Base-by-base conservation (phyloP, 2,797 vertebrate species). In the Hypotaenidia philippensis region DNA sequence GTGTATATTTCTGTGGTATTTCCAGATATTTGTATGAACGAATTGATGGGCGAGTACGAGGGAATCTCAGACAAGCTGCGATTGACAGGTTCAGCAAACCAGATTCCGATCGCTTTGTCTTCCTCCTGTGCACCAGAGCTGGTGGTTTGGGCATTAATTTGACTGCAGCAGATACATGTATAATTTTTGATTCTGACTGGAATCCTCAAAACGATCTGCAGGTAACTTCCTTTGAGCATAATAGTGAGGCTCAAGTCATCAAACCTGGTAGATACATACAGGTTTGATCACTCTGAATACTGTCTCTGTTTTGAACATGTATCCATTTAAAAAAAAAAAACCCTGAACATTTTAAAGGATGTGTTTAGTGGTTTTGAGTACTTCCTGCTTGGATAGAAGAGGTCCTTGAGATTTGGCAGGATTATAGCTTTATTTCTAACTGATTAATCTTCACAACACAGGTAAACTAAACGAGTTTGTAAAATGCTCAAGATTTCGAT, bases 111-210 rank as follows among this genome's bases (percentile, higher is more conserved):
- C 99, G 99, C 92, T 99, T 99, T 61, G 99, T 99, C 96, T 99
- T 99, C 97, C 99, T 99, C n/a, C 98, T 99, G 63, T 99, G 99
- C 89, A 99, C 99, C 65, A 98, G 99, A 97, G 99, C 99, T 40
- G 99, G 99, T 57, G 99, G 99, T 31, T 97, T 99, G 90, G 99
- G 99, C 92, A 99, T 99, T 97, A 99, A 99, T 97, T 97, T 99
- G 89, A 99, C 99, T 45, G 99, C 99, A 75, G 99, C 99, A 64
- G 99, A 99, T 91, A 99, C 99, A 4, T 99, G 99, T 94, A 99
- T 99, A 93, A 99, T 99, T 97, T 99, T 99, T 96, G 99, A 99
- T 98, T 99, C 99, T 45, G 99, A 99, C 97, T 99, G 99, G 99
- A 99, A 99, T 97, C 99, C 99, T 85, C 99, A 99, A 92, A 99